Conservation (phyloP, 2,113 vertebrate species). For the Mus spicilegus region DNA sequence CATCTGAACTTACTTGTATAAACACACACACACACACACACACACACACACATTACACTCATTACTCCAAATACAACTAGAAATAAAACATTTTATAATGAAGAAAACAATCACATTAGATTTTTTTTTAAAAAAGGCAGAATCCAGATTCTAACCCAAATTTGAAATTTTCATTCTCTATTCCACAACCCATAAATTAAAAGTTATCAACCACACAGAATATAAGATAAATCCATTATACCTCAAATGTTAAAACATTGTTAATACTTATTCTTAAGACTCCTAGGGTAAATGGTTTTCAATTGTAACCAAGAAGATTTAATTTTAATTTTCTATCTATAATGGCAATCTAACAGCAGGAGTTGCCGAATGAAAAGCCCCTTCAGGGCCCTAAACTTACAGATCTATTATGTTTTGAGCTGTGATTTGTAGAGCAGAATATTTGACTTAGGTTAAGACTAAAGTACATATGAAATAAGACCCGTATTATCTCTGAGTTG, state of each 20-base stretch:
- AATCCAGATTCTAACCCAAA: background rate
- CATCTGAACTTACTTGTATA: background rate
- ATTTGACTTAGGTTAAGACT: background rate
- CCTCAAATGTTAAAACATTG: background rate
- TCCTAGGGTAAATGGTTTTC: background rate
- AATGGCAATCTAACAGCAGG: background rate
- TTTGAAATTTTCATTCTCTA: background rate
- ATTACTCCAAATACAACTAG: background rate
- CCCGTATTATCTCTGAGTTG: too few species aligned
- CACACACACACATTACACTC: too few species aligned
- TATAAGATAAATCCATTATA: background rate
- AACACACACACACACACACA: background rate
- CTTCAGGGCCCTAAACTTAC: background rate
- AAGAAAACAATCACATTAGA: background rate
- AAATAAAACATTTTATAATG: background rate
- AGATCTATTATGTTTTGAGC: background rate
- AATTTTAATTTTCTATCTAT: background rate
- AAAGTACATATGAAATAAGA: background rate
- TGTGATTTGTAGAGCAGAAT: background rate
- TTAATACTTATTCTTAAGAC: background rate
- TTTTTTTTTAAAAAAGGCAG: background rate
- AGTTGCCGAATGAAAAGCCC: background rate
- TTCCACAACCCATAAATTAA: background rate
- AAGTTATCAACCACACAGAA: background rate
- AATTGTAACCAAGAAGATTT: background rate